These are phyloP conservation scores for Acromyrmex echinatior DNA, from an alignment of 1,140 invertebrate species.

Conservation along the genomic window DNA sequence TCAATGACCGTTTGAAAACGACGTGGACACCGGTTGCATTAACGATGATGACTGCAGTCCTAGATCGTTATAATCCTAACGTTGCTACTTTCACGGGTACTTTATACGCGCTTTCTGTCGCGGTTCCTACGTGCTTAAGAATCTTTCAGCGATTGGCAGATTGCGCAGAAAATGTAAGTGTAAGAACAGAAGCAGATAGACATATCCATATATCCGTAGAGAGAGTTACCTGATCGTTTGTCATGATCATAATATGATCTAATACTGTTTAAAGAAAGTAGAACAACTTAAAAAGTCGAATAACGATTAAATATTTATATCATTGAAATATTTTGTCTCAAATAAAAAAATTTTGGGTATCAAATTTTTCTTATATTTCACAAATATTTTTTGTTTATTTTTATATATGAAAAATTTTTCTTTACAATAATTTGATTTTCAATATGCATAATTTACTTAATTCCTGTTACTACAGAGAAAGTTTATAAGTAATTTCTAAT, in stretches of 20 bases:
- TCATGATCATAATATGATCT: background rate
- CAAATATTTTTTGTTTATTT: background rate
- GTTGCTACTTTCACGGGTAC: constrained; percentile 64
- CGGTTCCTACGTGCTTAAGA: constrained; percentile 27
- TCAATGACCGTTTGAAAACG: constrained; percentile 71
- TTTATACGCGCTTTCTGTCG: constrained; percentile 40
- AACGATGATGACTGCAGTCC: constrained; percentile 63
- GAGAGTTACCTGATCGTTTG: background rate
- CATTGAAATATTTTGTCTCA: background rate
- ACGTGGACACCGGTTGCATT: constrained; percentile 67
- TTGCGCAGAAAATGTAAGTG: constrained; percentile 36
- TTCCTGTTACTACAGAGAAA: background rate
- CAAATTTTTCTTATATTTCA: background rate
- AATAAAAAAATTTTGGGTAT: background rate
- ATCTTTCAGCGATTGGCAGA: constrained; percentile 36
- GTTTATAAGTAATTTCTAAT: background rate
- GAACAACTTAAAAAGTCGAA: background rate
- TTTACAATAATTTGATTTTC: background rate
- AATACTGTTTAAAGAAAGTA: constrained; percentile 6
- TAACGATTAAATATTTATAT: background rate
- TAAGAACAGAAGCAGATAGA: constrained; percentile 5
- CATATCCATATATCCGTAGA: background rate
- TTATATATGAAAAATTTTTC: background rate
- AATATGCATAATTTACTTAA: background rate
- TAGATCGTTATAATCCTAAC: constrained; percentile 69